Evolutionary conservation across 2,797 vertebrate species (phyloP).

Genomic region (Falco naumanni): DNA sequence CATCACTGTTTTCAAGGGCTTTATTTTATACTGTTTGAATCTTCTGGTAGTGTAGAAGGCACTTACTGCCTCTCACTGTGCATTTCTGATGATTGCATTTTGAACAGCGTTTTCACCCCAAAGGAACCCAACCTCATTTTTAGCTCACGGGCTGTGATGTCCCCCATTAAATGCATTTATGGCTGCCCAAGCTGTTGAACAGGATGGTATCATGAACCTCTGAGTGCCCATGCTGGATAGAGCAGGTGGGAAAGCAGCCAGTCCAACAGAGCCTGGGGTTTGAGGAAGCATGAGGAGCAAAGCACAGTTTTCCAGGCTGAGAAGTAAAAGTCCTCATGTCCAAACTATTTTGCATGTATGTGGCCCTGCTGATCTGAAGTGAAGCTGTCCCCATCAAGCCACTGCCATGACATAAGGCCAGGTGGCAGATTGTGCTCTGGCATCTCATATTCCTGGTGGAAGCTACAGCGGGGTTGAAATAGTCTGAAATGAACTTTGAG

Average conservation of each 20-base stretch:
- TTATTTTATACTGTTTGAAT: background rate
- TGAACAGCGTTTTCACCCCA: background rate
- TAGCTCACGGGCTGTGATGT: background rate
- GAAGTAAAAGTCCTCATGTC: background rate
- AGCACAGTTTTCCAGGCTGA: background rate
- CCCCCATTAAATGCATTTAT: background rate
- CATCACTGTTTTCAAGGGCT: background rate
- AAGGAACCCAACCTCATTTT: background rate
- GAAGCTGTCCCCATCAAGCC: background rate
- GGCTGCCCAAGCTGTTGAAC: background rate
- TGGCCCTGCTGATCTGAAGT: background rate
- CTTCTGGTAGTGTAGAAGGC: background rate
- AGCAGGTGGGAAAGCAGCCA: background rate
- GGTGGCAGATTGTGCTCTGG: background rate
- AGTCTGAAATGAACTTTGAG: background rate
- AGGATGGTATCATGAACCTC: no score
- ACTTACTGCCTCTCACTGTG: background rate
- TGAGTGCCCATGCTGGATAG: fast-evolving
- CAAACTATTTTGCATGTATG: fast-evolving
- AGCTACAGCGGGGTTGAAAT: background rate
- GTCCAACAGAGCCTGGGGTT: fast-evolving
- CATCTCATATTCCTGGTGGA: fast-evolving
- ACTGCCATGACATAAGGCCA: background rate
- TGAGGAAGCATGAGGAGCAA: background rate
- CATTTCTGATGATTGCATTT: background rate